phyloP scores from a whole-genome alignment of 2,113 vertebrate species.

The Calypte anna region DNA sequence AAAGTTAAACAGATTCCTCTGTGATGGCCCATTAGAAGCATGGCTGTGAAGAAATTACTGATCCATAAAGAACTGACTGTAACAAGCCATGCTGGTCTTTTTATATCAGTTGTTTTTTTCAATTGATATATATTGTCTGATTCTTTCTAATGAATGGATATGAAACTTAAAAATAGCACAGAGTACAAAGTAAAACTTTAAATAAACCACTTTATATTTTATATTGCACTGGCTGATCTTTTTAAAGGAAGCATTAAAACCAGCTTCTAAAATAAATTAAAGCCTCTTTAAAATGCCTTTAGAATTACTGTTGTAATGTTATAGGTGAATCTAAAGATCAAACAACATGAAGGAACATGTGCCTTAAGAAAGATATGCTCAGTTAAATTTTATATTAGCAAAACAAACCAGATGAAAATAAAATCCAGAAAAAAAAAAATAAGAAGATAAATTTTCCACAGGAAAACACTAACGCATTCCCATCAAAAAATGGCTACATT shows the following conservation, averaged over 20 bases:
- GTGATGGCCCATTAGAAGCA: constrained; percentile 9
- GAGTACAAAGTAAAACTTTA: background rate
- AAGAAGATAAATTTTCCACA: background rate
- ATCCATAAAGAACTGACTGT: constrained; percentile 43
- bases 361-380: background rate
- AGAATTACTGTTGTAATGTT: background rate
- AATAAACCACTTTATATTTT: background rate
- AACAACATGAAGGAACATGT: background rate
- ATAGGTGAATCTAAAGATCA: background rate
- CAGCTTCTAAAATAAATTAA: background rate
- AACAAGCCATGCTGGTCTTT: background rate
- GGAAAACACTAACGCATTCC: background rate
- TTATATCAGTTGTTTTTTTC: background rate
- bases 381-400: background rate
- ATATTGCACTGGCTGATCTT: background rate
- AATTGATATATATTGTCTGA: background rate
- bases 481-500: fast-evolving
- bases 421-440: background rate
- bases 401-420: background rate
- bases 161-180: background rate
- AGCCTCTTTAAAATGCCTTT: background rate
- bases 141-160: background rate
- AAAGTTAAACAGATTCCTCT: constrained; percentile 14
- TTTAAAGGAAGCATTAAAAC: background rate
- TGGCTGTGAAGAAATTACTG: constrained; percentile 15